Base-by-base conservation (phyloP, 2,888 invertebrate species). In the Nemurella pictetii region DNA sequence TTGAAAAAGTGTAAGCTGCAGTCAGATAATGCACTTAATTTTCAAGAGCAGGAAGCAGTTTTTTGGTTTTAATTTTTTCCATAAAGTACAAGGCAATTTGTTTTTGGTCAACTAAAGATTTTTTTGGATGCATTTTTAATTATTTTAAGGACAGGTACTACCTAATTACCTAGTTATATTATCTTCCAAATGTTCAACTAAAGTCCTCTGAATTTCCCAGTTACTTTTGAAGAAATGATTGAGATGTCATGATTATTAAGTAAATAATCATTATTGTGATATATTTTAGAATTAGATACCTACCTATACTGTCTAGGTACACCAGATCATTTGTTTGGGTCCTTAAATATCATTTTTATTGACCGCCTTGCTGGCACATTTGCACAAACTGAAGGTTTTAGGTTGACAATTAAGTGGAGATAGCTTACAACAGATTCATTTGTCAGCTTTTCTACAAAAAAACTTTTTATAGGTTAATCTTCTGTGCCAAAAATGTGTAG, bases 401-500 rank as follows among this genome's bases (percentile, higher is more conserved):
- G 55, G 55, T 55, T 55, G 15, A 55, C 55, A 55, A 20, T 20
- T 75, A 9, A n/a, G 9, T 27, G 27, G 2, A 75, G 75, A 27
- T 75, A 28, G n/a, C 78, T 30, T 20, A 78, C 2, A n/a, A 30
- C 0, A 29, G 2, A 12, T 29, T 28, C 12, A 5, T 29, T 82
- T 12, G 35, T 27, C 28, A 27, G 29, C 29, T 82, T 82, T 27
- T 82, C 72, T 55, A 72, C 82, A 26, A 28, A 72, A 27, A 78
- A 29, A 78, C n/a, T 78, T 27, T 82, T 27, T 82, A 72, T 81
- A 28, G 55, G 55, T 82, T 28, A 36, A 82, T 82, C 78, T 55
- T 82, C 72, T 82, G 82, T 82, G 82, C 82, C 82, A 82, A 82
- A 82, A 82, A 78, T 30, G 30, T 78, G 78, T 78, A 27, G 9